phyloP scores from a whole-genome alignment of 2,888 invertebrate genomes.

The Macrosoma leucophasiata region DNA sequence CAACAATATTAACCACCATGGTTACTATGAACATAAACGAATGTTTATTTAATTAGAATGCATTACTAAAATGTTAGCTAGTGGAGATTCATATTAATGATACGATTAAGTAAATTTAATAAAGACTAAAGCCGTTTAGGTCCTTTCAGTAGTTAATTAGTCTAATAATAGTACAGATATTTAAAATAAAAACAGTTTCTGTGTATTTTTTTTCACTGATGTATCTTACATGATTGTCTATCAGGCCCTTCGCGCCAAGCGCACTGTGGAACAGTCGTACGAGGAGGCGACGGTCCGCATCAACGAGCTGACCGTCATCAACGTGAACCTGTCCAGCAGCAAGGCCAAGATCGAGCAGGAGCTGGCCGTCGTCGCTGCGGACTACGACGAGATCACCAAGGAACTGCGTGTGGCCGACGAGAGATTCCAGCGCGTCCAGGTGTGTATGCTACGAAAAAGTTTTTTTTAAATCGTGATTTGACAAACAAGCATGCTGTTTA shows the following conservation, averaged over 20 bases:
- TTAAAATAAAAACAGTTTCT: no score
- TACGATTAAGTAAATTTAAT: no score
- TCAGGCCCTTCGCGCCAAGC: slow-evolving; percentile 93
- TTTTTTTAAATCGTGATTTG: not conserved
- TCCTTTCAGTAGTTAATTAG: no score
- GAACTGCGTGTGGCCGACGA: slow-evolving; percentile 95
- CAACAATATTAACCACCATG: no score
- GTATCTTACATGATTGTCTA: no score
- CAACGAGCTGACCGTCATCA: slow-evolving; percentile 95
- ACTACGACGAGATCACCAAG: slow-evolving; percentile 98
- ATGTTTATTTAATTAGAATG: no score
- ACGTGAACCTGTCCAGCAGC: slow-evolving; percentile 94
- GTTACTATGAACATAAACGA: no score
- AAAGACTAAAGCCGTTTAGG: no score
- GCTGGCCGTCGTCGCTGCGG: slow-evolving; percentile 90
- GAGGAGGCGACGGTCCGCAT: slow-evolving; percentile 95
- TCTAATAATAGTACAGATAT: no score
- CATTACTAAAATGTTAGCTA: no score
- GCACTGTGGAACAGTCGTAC: slow-evolving; percentile 90
- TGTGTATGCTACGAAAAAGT: slow-evolving; percentile 39
- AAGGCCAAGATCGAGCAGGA: slow-evolving; percentile 98
- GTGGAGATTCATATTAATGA: no score
- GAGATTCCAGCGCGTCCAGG: slow-evolving; percentile 93
- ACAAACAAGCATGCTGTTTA: not conserved
- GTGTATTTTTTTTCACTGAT: no score